phyloP scores from a whole-genome alignment of 1,140 invertebrate genomes.

The Odontomachus brunneus region DNA sequence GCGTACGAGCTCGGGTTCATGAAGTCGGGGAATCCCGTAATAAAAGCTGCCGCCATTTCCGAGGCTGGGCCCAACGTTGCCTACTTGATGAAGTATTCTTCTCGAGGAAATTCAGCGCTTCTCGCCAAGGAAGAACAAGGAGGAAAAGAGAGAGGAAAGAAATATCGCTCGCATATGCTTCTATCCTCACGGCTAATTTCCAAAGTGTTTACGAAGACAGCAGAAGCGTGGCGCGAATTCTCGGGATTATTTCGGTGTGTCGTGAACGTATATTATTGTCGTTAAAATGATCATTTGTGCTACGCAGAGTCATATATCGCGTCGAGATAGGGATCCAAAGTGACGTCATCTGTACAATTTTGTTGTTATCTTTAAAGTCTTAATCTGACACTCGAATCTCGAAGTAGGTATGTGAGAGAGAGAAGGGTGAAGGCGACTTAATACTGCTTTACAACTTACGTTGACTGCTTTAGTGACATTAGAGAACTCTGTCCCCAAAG shows the following conservation, averaged over 20 bases:
- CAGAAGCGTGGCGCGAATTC: background rate
- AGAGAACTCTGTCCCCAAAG: no score
- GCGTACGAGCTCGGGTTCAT: slow-evolving; percentile 29
- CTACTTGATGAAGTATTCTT: slow-evolving; percentile 39
- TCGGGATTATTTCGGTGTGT: slow-evolving; percentile 6
- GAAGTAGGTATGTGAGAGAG: no score
- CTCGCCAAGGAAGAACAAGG: background rate
- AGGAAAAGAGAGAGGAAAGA: slow-evolving; percentile 5
- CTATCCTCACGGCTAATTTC: background rate
- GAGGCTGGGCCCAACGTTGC: slow-evolving; percentile 22
- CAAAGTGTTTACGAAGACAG: background rate
- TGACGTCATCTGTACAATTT: no score
- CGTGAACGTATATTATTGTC: no score
- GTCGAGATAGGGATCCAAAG: no score
- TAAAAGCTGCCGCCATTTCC: slow-evolving; percentile 41
- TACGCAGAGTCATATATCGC: no score
- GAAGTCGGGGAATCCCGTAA: slow-evolving; percentile 41
- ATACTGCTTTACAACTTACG: no score
- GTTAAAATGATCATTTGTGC: background rate
- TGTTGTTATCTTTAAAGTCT: no score
- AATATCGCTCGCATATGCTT: background rate
- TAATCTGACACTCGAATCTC: no score
- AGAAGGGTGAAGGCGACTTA: no score
- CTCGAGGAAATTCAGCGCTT: background rate
- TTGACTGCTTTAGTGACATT: no score